Conservation (phyloP, 2,797 vertebrate species). For the Gymnoscopelus braueri region DNA sequence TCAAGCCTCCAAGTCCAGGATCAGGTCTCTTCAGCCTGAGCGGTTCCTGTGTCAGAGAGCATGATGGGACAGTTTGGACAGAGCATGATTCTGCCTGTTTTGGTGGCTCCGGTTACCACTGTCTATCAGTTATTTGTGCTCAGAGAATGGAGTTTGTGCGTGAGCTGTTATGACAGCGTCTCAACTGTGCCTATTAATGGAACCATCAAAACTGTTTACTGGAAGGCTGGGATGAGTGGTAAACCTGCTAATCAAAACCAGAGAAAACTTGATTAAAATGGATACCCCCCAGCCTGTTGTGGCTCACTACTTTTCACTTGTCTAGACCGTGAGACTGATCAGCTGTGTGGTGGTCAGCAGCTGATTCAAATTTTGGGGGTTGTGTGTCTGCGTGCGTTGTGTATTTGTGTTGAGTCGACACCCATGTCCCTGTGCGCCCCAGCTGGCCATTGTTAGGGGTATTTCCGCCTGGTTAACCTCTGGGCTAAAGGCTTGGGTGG, state of each 20-base stretch:
- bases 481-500: constrained; percentile 63
- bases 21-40: constrained; percentile 50
- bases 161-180: constrained; percentile 30
- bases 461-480: constrained; percentile 79
- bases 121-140: constrained; percentile 37
- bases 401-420: constrained; percentile 13
- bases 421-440: constrained; percentile 58
- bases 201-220: constrained; percentile 43
- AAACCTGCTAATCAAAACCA: constrained; percentile 29
- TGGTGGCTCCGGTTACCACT: constrained; percentile 51
- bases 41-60: constrained; percentile 67
- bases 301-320: neutral
- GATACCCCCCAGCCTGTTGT: constrained; percentile 9
- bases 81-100: constrained; percentile 22
- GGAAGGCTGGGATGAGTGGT: constrained; percentile 9
- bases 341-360: constrained; percentile 27
- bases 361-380: constrained; percentile 39
- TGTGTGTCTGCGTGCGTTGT: neutral
- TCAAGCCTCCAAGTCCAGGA: constrained; percentile 49
- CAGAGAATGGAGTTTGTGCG: constrained; percentile 32
- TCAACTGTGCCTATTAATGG: constrained; percentile 28
- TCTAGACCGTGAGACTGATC: constrained; percentile 15
- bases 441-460: constrained; percentile 79
- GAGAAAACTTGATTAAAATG: constrained; percentile 24
- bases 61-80: constrained; percentile 40